phyloP scores from a whole-genome alignment of 2,797 vertebrate species.

The Sternarchorhynchus goeldii region DNA sequence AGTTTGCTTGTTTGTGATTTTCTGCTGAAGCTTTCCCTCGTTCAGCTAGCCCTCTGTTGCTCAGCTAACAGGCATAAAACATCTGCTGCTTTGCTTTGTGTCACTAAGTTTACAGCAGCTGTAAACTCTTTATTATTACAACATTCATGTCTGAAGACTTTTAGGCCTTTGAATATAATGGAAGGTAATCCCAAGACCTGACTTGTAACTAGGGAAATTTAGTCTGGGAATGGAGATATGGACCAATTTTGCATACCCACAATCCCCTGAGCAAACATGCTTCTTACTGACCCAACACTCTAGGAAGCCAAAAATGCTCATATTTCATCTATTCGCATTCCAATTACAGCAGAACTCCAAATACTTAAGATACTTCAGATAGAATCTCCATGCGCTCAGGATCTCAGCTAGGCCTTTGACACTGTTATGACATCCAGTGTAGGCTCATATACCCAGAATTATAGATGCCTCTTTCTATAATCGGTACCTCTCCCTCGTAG shows the following conservation, averaged over 20 bases:
- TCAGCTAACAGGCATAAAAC: too few species aligned
- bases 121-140: too few species aligned
- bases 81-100: too few species aligned
- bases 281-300: constrained; percentile 12
- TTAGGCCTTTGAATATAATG: not conserved
- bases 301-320: constrained; percentile 33
- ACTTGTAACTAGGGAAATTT: not conserved
- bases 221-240: constrained; percentile 26
- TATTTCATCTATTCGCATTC: constrained; percentile 43
- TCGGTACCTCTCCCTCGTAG: too few species aligned
- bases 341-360: constrained; percentile 36
- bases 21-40: too few species aligned
- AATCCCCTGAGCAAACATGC: constrained; percentile 18
- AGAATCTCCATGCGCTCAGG: constrained; percentile 7
- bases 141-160: too few species aligned
- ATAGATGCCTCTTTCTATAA: not conserved
- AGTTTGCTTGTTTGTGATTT: too few species aligned
- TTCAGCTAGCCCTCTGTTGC: too few species aligned
- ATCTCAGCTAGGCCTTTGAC: constrained; percentile 21
- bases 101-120: too few species aligned
- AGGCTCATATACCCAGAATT: not conserved
- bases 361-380: constrained; percentile 36
- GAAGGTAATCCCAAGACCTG: not conserved
- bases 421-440: constrained; percentile 15
- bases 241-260: constrained; percentile 21